Conservation (phyloP, 2,888 invertebrate species). For the Cantharis rustica region DNA sequence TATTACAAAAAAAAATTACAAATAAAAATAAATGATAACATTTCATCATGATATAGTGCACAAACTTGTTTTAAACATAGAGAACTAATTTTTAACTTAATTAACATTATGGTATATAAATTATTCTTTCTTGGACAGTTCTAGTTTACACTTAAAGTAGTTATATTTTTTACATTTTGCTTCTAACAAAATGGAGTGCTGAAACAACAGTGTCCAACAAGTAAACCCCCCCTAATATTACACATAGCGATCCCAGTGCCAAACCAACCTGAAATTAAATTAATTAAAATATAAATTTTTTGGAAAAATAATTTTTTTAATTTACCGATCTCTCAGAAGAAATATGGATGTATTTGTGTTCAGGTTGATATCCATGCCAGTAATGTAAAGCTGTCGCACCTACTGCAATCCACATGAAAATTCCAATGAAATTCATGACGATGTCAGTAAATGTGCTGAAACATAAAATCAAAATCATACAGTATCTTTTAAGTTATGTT, state of each 20-base stretch:
- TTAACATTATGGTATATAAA: neutral
- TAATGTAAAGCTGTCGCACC: slow-evolving; percentile 87
- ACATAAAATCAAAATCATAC: neutral
- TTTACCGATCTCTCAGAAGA: slow-evolving; percentile 72
- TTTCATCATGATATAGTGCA: neutral
- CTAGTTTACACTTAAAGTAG: neutral
- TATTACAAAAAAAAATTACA: neutral
- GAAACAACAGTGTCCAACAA: slow-evolving; percentile 79
- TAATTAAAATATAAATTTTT: neutral
- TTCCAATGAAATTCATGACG: slow-evolving; percentile 86
- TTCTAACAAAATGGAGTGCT: slow-evolving; percentile 57
- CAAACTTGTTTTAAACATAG: neutral
- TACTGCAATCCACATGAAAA: slow-evolving; percentile 83
- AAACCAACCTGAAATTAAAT: slow-evolving; percentile 65
- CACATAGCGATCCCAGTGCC: slow-evolving; percentile 79
- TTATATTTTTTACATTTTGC: slow-evolving; percentile 18
- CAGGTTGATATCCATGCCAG: slow-evolving; percentile 85
- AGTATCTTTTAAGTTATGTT: neutral
- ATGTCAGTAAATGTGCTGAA: slow-evolving; percentile 76
- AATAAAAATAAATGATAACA: neutral
- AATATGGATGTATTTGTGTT: slow-evolving; percentile 75
- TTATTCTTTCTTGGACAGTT: neutral
- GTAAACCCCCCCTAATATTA: slow-evolving; percentile 79
- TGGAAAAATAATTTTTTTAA: neutral
- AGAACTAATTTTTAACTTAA: neutral